phyloP scores from a whole-genome alignment of 2,113 vertebrate genomes.

The Calidris pugnax region DNA sequence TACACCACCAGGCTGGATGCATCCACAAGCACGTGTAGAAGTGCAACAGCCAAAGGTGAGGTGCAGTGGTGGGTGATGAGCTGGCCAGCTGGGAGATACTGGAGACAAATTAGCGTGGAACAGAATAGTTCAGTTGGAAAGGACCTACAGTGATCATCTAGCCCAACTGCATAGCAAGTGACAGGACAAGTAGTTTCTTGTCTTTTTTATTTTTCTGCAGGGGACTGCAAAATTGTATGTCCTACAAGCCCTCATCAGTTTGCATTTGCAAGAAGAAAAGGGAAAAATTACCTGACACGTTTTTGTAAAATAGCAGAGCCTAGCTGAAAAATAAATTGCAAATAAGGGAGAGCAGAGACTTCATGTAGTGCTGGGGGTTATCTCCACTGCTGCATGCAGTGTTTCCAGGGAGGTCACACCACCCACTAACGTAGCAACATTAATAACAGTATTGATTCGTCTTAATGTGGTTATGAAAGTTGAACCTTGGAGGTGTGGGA shows the following conservation, averaged over 20 bases:
- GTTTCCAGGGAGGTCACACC: neutral
- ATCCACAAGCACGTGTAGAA: neutral
- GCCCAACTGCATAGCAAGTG: neutral
- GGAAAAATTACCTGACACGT: rapidly evolving
- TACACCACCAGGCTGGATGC: neutral
- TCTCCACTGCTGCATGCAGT: rapidly evolving
- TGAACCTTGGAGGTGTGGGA: slow-evolving; percentile 19
- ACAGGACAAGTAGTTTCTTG: neutral
- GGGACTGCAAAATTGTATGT: neutral
- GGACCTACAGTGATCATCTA: neutral
- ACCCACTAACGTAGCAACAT: neutral
- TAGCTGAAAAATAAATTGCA: neutral
- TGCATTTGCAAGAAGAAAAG: neutral
- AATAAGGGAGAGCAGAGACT: neutral
- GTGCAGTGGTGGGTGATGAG: neutral
- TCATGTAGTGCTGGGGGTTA: neutral
- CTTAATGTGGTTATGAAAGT: slow-evolving; percentile 30
- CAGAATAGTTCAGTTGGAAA: neutral
- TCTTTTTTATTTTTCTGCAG: too few relatives aligned
- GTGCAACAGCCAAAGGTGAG: neutral
- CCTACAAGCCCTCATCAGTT: neutral
- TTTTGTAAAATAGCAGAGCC: neutral
- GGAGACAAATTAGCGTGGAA: neutral
- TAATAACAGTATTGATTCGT: slow-evolving; percentile 12
- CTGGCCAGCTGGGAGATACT: neutral